These are phyloP conservation scores for Argyra leucocephala DNA, from an alignment of 2,888 invertebrate genomes.

Conservation along the genomic window DNA sequence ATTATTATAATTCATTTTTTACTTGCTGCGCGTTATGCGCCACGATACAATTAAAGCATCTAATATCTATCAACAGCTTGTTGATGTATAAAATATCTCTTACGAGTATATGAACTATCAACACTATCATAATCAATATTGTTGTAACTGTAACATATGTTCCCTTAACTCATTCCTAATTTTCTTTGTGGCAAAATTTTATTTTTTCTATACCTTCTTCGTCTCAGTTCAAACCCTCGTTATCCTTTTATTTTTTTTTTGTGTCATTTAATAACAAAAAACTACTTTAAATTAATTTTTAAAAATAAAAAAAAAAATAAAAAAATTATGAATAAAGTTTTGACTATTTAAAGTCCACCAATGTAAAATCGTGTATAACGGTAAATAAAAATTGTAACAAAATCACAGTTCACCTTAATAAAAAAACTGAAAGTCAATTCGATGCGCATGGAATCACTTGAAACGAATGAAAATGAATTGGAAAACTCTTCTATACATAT, in stretches of 20 bases:
- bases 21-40: neutral
- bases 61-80: conserved; percentile 6
- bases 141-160: neutral
- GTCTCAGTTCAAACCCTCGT: neutral
- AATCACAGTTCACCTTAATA: neutral
- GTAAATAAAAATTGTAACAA: neutral
- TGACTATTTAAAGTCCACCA: neutral
- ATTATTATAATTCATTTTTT: neutral
- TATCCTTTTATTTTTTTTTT: neutral
- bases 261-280: neutral
- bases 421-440: neutral
- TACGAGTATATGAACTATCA: neutral
- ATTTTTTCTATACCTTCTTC: too few species aligned
- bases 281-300: neutral
- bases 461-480: neutral
- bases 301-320: too few species aligned
- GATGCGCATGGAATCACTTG: conserved; percentile 6
- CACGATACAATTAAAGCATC: neutral
- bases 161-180: neutral
- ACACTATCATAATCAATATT: neutral
- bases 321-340: neutral
- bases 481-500: neutral
- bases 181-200: too few species aligned
- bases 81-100: neutral
- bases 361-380: neutral